A percentile compares a stretch with the other conserved stretches of the same genome.
Conservation (phyloP, 2,113 vertebrate species). For the Corvus moneduloides region DNA sequence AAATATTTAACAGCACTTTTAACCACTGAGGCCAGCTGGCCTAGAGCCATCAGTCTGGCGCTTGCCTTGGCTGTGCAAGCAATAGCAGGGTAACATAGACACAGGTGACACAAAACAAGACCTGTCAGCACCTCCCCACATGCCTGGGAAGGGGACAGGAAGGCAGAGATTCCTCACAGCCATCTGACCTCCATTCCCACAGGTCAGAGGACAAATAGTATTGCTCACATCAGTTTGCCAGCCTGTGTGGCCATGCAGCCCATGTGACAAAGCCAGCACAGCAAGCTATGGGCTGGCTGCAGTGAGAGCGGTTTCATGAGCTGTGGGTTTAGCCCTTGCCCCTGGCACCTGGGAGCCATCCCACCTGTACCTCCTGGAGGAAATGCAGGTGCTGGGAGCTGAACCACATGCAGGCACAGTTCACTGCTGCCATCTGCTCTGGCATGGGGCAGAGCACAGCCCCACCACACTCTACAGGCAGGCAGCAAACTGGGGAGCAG, state of each 20-base stretch:
- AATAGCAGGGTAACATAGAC: background rate
- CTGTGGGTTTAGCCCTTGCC: background rate
- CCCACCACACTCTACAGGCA: background rate
- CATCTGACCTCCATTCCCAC: background rate
- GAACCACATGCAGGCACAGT: background rate
- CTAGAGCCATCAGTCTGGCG: background rate
- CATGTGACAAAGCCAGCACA: background rate
- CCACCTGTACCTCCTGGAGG: background rate
- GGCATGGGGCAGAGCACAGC: accelerated
- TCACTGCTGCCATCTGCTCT: background rate
- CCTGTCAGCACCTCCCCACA: background rate
- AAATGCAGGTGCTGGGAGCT: background rate
- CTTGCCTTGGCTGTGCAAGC: background rate
- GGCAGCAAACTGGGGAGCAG: background rate
- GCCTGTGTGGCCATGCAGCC: accelerated
- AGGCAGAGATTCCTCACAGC: background rate
- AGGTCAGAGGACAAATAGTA: background rate
- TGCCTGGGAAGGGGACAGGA: background rate
- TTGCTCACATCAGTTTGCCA: background rate
- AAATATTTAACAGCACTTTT: conserved; percentile 46
- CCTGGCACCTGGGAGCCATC: background rate
- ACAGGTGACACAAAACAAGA: conserved; percentile 2
- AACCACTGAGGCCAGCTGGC: conserved; percentile 6
- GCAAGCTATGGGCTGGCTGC: background rate
- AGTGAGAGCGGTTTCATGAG: background rate